These are phyloP conservation scores for Mesocricetus auratus DNA, from an alignment of 2,113 vertebrate genomes.

Conservation along the genomic window DNA sequence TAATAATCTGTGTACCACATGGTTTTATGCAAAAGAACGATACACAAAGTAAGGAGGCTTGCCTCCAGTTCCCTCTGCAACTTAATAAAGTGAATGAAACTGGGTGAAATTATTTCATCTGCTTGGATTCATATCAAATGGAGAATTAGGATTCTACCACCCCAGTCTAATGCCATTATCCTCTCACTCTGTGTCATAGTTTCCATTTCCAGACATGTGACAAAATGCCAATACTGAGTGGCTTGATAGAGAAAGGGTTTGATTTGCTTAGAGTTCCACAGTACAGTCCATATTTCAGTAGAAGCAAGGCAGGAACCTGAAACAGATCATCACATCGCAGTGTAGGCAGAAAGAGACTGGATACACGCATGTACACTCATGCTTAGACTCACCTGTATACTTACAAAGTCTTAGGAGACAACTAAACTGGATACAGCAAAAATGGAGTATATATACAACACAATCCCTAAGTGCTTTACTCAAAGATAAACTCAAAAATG, in stretches of 20 bases:
- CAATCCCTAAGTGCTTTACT: neutral
- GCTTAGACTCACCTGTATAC: neutral
- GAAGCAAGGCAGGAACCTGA: neutral
- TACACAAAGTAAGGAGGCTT: neutral
- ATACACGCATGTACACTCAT: neutral
- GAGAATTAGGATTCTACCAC: neutral
- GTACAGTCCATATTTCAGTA: neutral
- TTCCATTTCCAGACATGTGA: neutral
- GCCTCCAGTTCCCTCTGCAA: neutral
- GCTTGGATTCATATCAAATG: neutral
- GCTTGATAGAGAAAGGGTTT: neutral
- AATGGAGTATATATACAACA: neutral
- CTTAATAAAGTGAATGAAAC: neutral
- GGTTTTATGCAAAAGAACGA: neutral
- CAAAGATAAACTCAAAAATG: neutral
- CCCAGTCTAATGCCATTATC: neutral
- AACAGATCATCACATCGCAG: neutral
- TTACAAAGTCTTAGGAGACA: neutral
- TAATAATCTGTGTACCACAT: neutral
- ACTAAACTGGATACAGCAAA: neutral
- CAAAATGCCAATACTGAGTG: neutral
- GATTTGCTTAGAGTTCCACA: neutral
- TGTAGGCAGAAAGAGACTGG: neutral
- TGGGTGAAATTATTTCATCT: neutral
- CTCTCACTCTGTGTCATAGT: neutral